Evolutionary conservation across 2,113 vertebrate species (phyloP), one percentile per base, ranked within the genome.

Genomic region (Aspidoscelis tigris): DNA sequence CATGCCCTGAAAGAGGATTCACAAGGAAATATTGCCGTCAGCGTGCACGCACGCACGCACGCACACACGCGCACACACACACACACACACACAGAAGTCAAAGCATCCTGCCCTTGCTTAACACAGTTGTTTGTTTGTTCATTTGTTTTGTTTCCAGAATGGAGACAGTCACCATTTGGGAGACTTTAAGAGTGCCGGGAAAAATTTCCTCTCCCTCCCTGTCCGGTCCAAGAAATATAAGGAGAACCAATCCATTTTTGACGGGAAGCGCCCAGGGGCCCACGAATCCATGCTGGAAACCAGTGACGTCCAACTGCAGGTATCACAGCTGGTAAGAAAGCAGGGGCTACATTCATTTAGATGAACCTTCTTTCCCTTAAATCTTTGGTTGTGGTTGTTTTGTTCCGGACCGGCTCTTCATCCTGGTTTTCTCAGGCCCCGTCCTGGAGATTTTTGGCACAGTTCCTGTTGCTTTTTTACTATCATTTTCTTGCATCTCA

Each of bases 161-260:
- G 98, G 97, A 86, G 97, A 98, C 81, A 96, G 93, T 88, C 97
- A 96, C 76, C 97, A 96, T 0, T 1, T 95, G 64, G 97, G 96
- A 77, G 95, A 95, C 50, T 90, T 97, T 82, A 95, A 96, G 65
- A 95, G 96, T 50, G 93, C 94, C 0, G 94, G 95, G 41, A 97
- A 96, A 87, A 96, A 96, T 80, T 92, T 95, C 26, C 84, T 96
- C 79, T 94, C 95, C 0, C 92, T 97, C 8, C 94, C 97, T 0
- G 85, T 87, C 3, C 97, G 96, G 84, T 96, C 97, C 8, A 96
- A 93, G 91, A 97, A 94, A 65, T 96, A 93, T 83, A 77, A 95
- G 2, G 97, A 98, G 85, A 97, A 96, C 21, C 96, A 92, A 0
- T 89, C 93, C 2, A 82, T 93, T 6, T 92, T 95, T 0, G 98